Evolutionary conservation across 2,888 invertebrate species (phyloP), one percentile per base, ranked within the genome.

Genomic region (Agriopis leucophaearia): DNA sequence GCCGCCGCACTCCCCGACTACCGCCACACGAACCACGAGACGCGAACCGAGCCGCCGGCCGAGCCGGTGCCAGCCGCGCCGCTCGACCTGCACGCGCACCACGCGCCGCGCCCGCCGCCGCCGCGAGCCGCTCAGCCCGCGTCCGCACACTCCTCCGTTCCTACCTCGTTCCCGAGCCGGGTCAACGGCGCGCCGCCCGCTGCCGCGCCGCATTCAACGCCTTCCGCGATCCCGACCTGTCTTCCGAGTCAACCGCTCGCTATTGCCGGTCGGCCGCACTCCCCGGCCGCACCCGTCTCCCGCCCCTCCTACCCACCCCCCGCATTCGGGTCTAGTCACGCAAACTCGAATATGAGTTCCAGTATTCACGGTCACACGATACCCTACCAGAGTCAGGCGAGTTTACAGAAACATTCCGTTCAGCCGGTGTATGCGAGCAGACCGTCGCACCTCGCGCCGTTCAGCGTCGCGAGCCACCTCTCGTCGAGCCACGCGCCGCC

Each of bases 21-120:
- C 84, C 88, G 92, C 56, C 94, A 91, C 78, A 92, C 92, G 47
- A 94, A 91, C 80, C 95, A 95, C 83, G 95, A 95, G 80, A 95
- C 95, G 85, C 95, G 91, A 82, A 90, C 90, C 59, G 91, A 90
- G 74, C 83, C 90, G 75, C 82, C 84, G 58, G 78, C 85, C 27
- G 87, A 80, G 75, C 86, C 81, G 71, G 85, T 87, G 73, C 84
- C 88, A 15, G 84, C 88, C 64, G 90, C 85, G 73, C 91, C 90
- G 59, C 85, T 90, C 72, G 91, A 92, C 81, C 84, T 90, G 61
- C 92, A 90, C 80, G 85, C 90, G 66, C 90, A 88, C 74, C 89
- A 86, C 73, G 81, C 87, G 72, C 84, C 88, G 64, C 83, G 84
- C 55, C 79, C 80, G 69, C 83, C 74, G 65, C 84, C 83, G 65